Conservation (phyloP, 2,888 invertebrate species). For the Mythimna lalbum region DNA sequence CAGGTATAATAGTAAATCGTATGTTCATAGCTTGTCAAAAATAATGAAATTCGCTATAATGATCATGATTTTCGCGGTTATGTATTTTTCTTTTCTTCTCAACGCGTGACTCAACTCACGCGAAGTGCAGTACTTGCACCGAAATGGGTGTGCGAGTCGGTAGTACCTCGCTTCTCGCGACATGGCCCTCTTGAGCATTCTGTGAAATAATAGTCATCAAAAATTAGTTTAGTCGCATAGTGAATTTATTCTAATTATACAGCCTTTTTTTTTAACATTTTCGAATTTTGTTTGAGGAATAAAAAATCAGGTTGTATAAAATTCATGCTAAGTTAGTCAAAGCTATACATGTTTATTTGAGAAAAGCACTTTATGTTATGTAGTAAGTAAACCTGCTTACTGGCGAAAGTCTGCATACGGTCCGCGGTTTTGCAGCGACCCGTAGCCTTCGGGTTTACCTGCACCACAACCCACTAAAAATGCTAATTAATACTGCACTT, state of each 20-base stretch:
- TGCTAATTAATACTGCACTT: constrained; percentile 27
- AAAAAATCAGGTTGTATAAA: constrained; percentile 2
- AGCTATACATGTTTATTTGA: not conserved
- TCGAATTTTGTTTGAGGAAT: not conserved
- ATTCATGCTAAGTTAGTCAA: not conserved
- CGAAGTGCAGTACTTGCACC: not conserved
- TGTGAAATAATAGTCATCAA: constrained; percentile 12
- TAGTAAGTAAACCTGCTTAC: constrained; percentile 26
- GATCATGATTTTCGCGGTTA: no score
- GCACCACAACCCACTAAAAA: constrained; percentile 17
- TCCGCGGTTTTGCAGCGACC: no score
- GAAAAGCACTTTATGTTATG: not conserved
- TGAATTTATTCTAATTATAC: not conserved
- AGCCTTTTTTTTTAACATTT: not conserved
- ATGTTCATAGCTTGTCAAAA: constrained; percentile 38
- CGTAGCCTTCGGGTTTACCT: not conserved
- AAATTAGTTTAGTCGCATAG: constrained; percentile 4
- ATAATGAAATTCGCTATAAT: not conserved
- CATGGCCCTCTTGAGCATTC: constrained; percentile 1
- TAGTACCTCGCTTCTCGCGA: no score
- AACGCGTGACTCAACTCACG: not conserved
- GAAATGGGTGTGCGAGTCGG: not conserved
- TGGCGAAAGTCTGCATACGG: not conserved
- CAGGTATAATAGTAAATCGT: not conserved
- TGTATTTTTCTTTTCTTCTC: no score